phyloP scores from a whole-genome alignment of 2,797 vertebrate species.

The Fistularia commersonii region DNA sequence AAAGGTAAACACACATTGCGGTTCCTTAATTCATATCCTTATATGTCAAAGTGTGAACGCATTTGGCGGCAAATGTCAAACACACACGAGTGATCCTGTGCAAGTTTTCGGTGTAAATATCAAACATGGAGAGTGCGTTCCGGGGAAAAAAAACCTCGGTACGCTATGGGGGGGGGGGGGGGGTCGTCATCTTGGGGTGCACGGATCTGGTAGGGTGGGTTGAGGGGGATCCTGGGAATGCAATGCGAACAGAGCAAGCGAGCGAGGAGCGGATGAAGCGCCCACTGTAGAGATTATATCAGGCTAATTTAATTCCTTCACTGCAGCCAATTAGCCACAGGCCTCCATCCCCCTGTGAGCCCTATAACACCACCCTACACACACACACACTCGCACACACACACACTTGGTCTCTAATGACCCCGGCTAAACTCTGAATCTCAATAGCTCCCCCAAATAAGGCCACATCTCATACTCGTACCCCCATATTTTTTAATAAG shows the following conservation, averaged over 20 bases:
- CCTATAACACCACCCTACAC: slow-evolving; percentile 35
- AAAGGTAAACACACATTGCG: no score
- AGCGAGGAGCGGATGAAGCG: slow-evolving; percentile 13
- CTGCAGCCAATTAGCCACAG: slow-evolving; percentile 67
- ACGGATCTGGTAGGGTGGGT: slow-evolving; percentile 1
- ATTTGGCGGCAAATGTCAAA: no score
- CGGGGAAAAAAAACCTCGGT: no score
- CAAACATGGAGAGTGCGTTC: no score
- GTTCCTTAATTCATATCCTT: no score
- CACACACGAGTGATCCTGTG: no score
- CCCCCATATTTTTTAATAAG: slow-evolving; percentile 39
- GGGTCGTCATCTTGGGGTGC: no score
- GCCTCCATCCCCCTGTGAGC: slow-evolving; percentile 52
- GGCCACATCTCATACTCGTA: slow-evolving; percentile 24
- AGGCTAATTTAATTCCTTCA: slow-evolving; percentile 67
- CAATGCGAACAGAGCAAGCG: slow-evolving; percentile 28
- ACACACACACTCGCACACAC: no score
- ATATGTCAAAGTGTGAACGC: no score
- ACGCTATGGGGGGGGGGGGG: no score
- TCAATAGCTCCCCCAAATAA: slow-evolving; percentile 34
- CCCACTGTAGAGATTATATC: slow-evolving; percentile 66
- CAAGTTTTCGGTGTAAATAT: no score
- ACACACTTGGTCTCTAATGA: slow-evolving; percentile 50
- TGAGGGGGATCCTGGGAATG: slow-evolving; percentile 25
- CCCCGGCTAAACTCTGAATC: slow-evolving; percentile 47